Conservation (phyloP, 2,888 invertebrate genomes). For the Coelopa pilipes region DNA sequence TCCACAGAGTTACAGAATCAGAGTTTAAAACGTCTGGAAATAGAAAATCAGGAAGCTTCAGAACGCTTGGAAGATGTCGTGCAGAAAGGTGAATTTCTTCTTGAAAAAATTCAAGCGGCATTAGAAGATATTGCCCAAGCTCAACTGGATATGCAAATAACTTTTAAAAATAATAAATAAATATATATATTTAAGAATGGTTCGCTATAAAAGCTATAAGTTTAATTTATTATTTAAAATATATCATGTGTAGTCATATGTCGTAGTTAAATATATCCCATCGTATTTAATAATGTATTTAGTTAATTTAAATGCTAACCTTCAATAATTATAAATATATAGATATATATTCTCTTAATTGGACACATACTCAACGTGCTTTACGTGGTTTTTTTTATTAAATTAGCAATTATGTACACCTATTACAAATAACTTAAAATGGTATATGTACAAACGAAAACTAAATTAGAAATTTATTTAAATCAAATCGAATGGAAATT, state of each 20-base stretch:
- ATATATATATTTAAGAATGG: too few species aligned
- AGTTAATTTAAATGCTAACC: too few species aligned
- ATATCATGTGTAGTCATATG: too few species aligned
- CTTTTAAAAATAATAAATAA: conserved; percentile 38
- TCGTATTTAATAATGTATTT: too few species aligned
- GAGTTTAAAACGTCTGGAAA: conserved; percentile 83
- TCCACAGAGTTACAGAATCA: conserved; percentile 91
- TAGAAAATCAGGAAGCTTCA: conserved; percentile 93
- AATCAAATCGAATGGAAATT: neutral
- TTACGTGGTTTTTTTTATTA: conserved; percentile 22
- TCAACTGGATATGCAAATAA: conserved; percentile 78
- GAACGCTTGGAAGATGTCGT: conserved; percentile 86
- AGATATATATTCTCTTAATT: neutral
- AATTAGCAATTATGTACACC: conserved; percentile 32
- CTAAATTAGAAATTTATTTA: conserved; percentile 19
- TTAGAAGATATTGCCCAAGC: conserved; percentile 93
- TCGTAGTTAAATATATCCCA: too few species aligned
- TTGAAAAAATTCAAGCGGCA: conserved; percentile 90
- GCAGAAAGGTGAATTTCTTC: conserved; percentile 83
- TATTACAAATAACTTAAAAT: conserved; percentile 29
- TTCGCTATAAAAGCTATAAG: too few species aligned
- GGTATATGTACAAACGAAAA: conserved; percentile 20
- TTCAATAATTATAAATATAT: too few species aligned
- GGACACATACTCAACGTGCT: conserved; percentile 19
- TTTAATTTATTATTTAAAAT: too few species aligned